Conservation (phyloP, 2,797 vertebrate species). For the Oreochromis mossambicus region DNA sequence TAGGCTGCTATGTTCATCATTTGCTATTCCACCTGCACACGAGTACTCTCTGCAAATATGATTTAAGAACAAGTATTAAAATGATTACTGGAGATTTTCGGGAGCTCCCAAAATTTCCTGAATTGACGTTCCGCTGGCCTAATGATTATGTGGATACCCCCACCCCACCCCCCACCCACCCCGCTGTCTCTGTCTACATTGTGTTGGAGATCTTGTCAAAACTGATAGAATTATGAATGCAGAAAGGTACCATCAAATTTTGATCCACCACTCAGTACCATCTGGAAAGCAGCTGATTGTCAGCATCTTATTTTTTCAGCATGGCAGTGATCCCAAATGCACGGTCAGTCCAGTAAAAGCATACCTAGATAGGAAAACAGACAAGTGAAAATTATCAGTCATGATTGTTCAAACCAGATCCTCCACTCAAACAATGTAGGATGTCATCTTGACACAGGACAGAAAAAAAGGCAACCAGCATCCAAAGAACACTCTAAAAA, state of each 20-base stretch:
- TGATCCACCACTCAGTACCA: not conserved
- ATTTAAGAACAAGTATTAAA: not conserved
- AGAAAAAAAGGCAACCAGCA: not conserved
- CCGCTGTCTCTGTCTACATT: not conserved
- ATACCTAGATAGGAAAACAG: not conserved
- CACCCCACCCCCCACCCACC: no score
- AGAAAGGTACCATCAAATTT: not conserved
- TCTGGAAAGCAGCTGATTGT: not conserved
- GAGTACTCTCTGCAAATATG: not conserved
- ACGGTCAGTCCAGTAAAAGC: not conserved
- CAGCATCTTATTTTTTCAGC: not conserved
- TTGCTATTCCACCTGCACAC: not conserved
- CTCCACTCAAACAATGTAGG: not conserved
- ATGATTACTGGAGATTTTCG: not conserved
- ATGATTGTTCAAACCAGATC: not conserved
- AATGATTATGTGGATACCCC: no score
- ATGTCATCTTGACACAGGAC: not conserved
- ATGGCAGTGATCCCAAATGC: not conserved
- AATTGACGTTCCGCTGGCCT: not conserved
- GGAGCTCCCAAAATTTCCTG: not conserved
- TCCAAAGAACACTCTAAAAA: not conserved
- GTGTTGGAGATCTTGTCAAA: not conserved
- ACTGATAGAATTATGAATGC: not conserved
- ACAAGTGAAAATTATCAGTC: not conserved
- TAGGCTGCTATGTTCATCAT: not conserved